These are phyloP conservation scores for Masticophis lateralis DNA, from an alignment of 2,797 vertebrate genomes.

Conservation along the genomic window DNA sequence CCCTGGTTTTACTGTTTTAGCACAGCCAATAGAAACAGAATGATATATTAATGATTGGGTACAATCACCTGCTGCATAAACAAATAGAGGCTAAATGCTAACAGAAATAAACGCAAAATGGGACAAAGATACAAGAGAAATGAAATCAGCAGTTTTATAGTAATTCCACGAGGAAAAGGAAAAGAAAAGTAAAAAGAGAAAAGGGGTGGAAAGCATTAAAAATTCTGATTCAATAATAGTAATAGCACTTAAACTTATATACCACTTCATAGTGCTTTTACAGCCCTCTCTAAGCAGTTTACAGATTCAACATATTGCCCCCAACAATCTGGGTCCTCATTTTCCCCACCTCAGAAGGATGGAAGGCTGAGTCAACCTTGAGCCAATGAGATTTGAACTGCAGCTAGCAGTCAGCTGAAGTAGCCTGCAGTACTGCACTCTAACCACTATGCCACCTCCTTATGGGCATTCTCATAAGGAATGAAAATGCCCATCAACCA, in stretches of 20 bases:
- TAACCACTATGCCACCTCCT: too few species aligned
- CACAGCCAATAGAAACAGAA: background rate
- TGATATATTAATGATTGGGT: slow-evolving; percentile 38
- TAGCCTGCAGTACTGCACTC: too few species aligned
- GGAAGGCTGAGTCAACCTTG: too few species aligned
- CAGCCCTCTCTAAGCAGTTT: too few species aligned
- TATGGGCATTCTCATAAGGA: background rate
- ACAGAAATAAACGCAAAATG: background rate
- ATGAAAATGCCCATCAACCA: background rate
- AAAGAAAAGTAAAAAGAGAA: background rate
- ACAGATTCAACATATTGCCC: too few species aligned
- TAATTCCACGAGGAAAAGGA: background rate
- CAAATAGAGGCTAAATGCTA: background rate
- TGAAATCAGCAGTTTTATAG: background rate
- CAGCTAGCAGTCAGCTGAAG: too few species aligned
- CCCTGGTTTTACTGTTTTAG: slow-evolving; percentile 18
- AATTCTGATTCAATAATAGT: background rate
- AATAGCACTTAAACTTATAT: too few species aligned
- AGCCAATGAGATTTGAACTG: too few species aligned
- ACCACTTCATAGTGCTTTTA: too few species aligned
- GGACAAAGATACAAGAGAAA: background rate
- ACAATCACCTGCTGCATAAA: background rate
- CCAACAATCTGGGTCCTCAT: too few species aligned
- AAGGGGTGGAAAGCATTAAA: background rate
- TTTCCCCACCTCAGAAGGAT: too few species aligned